Percentiles rank a stretch among this genome's conserved stretches.
phyloP scores from a whole-genome alignment of 1,140 invertebrate species.

The Drosophila tsacasi region DNA sequence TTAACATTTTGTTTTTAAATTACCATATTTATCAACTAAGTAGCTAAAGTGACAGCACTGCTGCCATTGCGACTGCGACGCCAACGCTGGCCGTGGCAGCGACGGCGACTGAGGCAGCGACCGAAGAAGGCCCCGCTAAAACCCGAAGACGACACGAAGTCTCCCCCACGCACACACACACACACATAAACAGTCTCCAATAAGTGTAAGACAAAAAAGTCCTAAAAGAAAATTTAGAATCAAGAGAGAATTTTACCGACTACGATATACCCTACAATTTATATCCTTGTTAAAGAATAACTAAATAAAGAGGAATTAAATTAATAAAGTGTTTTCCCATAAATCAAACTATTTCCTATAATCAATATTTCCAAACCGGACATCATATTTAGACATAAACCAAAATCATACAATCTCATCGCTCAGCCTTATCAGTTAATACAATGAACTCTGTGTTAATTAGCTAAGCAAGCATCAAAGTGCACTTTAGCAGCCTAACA shows the following conservation, averaged over 20 bases:
- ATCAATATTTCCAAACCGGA: no score
- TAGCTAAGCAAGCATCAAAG: not conserved
- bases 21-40: not conserved
- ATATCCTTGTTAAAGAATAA: not conserved
- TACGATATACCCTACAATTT: not conserved
- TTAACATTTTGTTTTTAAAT: not conserved
- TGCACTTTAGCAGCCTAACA: not conserved
- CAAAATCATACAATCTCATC: not conserved
- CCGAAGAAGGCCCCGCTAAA: constrained; percentile 59
- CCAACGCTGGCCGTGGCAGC: constrained; percentile 25
- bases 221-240: constrained; percentile 8
- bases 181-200: constrained; percentile 9
- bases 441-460: not conserved
- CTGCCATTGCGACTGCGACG: constrained; percentile 23
- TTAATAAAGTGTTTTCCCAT: not conserved
- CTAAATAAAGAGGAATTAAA: no score
- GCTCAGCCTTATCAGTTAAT: not conserved
- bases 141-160: constrained; percentile 71
- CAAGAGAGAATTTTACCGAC: not conserved
- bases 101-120: constrained; percentile 21
- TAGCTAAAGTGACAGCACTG: not conserved
- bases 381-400: not conserved
- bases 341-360: not conserved
- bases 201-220: constrained; percentile 6
- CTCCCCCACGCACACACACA: constrained; percentile 37